Conservation (phyloP, 2,797 vertebrate species). For the Acanthurus tractus region DNA sequence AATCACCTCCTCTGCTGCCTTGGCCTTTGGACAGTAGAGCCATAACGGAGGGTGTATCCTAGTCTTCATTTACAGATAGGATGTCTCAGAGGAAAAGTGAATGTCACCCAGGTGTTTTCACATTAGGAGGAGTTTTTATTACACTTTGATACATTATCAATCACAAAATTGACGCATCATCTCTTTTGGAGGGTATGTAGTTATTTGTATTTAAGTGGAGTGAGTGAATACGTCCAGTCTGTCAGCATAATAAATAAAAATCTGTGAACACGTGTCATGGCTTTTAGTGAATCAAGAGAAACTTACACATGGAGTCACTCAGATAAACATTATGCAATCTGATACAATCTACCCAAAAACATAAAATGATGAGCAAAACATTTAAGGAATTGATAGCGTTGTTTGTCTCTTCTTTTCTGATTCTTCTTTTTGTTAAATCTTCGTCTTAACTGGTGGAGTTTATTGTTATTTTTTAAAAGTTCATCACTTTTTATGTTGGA, state of each 20-base stretch:
- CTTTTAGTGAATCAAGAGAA: not conserved
- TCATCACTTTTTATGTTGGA: not conserved
- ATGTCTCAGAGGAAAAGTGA: constrained; percentile 19
- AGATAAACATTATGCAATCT: not conserved
- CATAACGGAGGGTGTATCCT: constrained; percentile 73
- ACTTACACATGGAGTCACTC: not conserved
- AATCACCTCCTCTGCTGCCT: constrained; percentile 60
- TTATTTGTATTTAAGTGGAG: not conserved
- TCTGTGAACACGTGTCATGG: too few species aligned
- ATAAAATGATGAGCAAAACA: not conserved
- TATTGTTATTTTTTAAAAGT: not conserved
- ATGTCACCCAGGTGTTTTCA: constrained; percentile 5
- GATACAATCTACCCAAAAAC: not conserved
- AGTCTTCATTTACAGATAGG: constrained; percentile 65
- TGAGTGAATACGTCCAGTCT: too few species aligned
- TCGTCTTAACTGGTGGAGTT: not conserved
- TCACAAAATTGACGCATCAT: not conserved
- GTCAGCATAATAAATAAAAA: too few species aligned
- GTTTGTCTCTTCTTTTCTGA: not conserved
- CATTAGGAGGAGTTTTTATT: constrained; percentile 1
- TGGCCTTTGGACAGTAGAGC: constrained; percentile 89
- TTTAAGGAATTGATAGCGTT: not conserved
- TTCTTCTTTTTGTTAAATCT: not conserved
- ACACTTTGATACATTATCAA: constrained; percentile 32
- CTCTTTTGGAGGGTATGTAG: not conserved